Evolutionary conservation across 1,140 invertebrate species (phyloP).

Genomic region (Brachionus rotundiformis): DNA sequence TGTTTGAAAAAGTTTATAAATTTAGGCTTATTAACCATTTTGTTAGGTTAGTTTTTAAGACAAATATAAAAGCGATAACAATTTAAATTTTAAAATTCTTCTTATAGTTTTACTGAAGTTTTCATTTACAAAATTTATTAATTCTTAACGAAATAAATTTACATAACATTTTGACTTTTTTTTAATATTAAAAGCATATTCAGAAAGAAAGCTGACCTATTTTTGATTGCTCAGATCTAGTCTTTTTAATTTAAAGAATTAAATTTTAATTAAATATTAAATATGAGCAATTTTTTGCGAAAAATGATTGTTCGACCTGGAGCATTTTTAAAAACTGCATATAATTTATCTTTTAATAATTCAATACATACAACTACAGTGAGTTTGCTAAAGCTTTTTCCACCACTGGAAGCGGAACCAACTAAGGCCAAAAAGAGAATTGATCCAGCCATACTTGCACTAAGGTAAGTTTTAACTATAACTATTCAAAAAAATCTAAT

Average conservation of each 20-base stretch:
- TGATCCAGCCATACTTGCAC: slow-evolving; percentile 20
- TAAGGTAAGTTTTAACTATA: slow-evolving; percentile 11
- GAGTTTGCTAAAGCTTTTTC: not conserved
- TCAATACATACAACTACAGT: not conserved
- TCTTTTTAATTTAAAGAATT: no score
- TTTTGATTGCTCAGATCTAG: no score
- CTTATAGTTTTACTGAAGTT: not conserved
- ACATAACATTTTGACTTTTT: slow-evolving; percentile 22
- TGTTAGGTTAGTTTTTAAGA: not conserved
- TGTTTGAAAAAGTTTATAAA: no score
- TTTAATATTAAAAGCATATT: not conserved
- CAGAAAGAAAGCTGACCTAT: not conserved
- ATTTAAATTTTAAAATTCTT: not conserved
- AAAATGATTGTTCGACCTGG: not conserved
- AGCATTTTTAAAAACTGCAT: not conserved
- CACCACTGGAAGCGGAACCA: not conserved
- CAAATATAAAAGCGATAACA: not conserved
- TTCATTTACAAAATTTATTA: not conserved
- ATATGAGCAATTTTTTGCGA: slow-evolving; percentile 22
- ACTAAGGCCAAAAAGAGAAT: slow-evolving; percentile 46
- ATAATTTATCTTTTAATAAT: not conserved
- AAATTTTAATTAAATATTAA: no score
- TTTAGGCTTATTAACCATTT: no score
- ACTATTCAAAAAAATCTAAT: no score
- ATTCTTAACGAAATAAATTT: slow-evolving; percentile 29